These are phyloP conservation scores for Rousettus leschenaultii DNA, from an alignment of 2,113 vertebrate species.

Conservation along the genomic window DNA sequence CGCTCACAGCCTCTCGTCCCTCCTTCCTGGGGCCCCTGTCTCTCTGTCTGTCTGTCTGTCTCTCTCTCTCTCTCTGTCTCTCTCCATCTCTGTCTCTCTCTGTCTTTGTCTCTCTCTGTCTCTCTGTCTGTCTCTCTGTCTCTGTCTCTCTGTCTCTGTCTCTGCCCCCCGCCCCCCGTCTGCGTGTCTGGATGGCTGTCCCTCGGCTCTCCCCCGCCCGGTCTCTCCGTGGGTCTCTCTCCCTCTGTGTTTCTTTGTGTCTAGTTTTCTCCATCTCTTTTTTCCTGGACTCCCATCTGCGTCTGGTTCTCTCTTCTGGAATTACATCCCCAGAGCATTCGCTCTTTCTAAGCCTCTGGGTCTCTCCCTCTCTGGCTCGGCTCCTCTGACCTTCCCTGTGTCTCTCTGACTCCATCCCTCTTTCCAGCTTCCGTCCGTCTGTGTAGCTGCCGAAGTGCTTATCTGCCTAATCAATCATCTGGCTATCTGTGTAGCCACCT, in stretches of 20 bases:
- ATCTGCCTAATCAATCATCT: neutral
- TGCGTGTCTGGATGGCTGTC: neutral
- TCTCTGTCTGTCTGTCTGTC: neutral
- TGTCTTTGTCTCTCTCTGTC: too few relatives aligned
- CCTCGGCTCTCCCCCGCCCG: accelerated
- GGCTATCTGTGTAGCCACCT: accelerated
- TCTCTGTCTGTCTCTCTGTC: neutral
- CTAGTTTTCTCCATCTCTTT: accelerated
- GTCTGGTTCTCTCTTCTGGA: neutral
- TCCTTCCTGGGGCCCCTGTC: neutral
- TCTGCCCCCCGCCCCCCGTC: neutral
- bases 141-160: too few relatives aligned
- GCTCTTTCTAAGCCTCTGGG: neutral
- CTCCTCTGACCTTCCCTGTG: accelerated
- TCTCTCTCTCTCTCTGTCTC: neutral
- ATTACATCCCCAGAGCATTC: accelerated
- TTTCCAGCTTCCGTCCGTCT: neutral
- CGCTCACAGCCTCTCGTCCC: accelerated
- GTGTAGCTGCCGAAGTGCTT: neutral
- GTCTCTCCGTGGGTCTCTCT: neutral
- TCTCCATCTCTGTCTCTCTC: too few relatives aligned
- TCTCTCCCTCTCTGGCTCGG: neutral
- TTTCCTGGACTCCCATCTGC: accelerated
- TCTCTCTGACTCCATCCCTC: neutral
- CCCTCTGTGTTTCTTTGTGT: accelerated